Base-by-base conservation (phyloP, 2,113 vertebrate species). In the Galemys pyrenaicus region DNA sequence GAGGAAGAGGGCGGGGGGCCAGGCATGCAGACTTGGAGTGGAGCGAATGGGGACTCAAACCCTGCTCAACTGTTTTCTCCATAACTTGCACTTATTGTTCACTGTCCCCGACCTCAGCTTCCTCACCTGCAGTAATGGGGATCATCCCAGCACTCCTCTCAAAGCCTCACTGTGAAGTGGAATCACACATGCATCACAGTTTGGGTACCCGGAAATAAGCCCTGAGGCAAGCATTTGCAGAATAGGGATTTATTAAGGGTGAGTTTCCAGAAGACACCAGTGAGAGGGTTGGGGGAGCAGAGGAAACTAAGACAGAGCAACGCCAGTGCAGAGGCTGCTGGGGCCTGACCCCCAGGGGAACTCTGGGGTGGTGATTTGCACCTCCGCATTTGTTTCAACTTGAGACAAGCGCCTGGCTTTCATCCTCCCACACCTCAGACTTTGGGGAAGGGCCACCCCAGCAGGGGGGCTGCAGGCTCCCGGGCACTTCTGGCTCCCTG, bases 1-100 rank as follows among this genome's bases (percentile, higher is more conserved):
- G 3, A 24, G 41, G 81, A 24, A 44, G 65, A 68, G n/a, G 12
- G 17, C n/a, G 2, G 8, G 58, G 3, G 7, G 3, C 15, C 0
- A 15, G 54, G n/a, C 24, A 6, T 0, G 8, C 3, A 12, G 22
- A 26, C 44, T 11, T n/a, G 5, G 46, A 10, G 30, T 46, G 16
- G 44, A 32, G 46, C 56, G 5, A 30, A 16, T 1, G 2, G 30
- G 70, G n/a, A 20, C 19, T 92, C 74, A 17, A 12, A 82, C 32
- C 54, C 30, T 4, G 7, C 58, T 56, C 8, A 37, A 37, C 35
- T 44, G 6, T 67, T 32, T n/a, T 11, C 64, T 73, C 2, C 15
- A 1, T 16, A 46, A 82, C n/a, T 3, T 6, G 46, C 75, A 28
- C 10, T 1, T 28, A 6, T 46, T 9, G 22, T 49, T 62, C 3